Base-by-base conservation (phyloP, 1,140 invertebrate genomes). In the Eumaeus atala region DNA sequence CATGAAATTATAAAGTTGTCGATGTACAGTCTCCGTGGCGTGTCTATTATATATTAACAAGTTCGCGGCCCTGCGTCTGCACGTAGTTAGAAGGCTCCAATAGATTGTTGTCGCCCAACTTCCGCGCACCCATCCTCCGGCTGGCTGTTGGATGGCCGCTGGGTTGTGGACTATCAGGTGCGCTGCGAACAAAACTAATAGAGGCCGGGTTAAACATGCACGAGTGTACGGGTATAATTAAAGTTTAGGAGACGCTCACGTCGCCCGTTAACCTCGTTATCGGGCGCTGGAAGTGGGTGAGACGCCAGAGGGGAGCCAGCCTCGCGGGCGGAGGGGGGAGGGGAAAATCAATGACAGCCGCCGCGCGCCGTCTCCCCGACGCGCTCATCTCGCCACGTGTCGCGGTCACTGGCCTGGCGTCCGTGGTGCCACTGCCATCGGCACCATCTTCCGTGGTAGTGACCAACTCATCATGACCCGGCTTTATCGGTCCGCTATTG, bases 181-280 rank as follows among this genome's bases (percentile, higher is more conserved):
- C 70, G 78, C 74, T 70, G 67, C 77, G 76, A 85, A 83, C 82
- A 83, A 81, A 82, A 81, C 81, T 74, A 81, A 85, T 82, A 85
- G 74, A 79, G 80, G 75, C 72, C 77, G 72, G 80, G 80, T 86
- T 84, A 81, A 86, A 86, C 83, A 86, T 86, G 83, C 79, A 86
- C 76, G 80, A 80, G 72, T 83, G 80, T 83, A 86, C 77, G 75
- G 76, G 81, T 84, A 80, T 86, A 84, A 87, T 87, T 87, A 87
- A 84, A 87, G 81, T 84, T 87, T 84, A 84, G 81, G 80, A 84
- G 79, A 84, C 81, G 81, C 81, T 84, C 81, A 84, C 84, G 84
- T 84, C 84, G 84, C 84, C 79, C 83, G 81, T 87, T 87, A 87
- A 87, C 83, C 83, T 87, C 83, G 83, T 87, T 87, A 87, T 87